Base-by-base conservation (phyloP, 30 jellyfish, hydroid and myxozoan genomes). In the Hydractinia symbiolongicarpus region DNA sequence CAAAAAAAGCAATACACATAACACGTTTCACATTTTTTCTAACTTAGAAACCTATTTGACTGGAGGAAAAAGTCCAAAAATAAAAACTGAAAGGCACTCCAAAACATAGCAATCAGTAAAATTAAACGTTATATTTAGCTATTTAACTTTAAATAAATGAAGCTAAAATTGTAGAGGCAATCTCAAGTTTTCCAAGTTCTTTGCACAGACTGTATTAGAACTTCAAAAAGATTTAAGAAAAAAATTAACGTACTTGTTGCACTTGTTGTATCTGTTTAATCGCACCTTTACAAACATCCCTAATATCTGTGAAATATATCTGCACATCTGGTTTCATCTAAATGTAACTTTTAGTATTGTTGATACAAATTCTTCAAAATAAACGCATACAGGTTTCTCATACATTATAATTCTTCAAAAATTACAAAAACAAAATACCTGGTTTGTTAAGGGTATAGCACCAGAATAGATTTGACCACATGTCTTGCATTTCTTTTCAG, bases 261-360 rank as follows among this genome's bases (percentile, higher is more conserved):
- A 77, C 89, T 54, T 81, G 89, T 50, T 68, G 86, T 21, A 72
- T 50, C 44, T 81, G 88, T 62, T 53, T 67, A 40, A 71, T 81
- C 5, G 87, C 87, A 40, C 40, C 72, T 62, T 72, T 81, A 61
- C 86, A 72, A 44, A 81, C 54, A 69, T 81, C 89, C 72, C 55
- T 81, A 9, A 72, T 62, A 50, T 81, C 89, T 4, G 87, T 81
- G 51, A 81, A 81, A 68, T 68, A 81, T 19, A 81, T 50, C 66
- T 81, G 86, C 20, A 81, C 89, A 68, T 81, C 89, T 40, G 89
- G 88, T 19, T 81, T 81, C 89, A 81, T 68, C 89, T 81, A 58
- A 58, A 13, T 58, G 69, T 16, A 11, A 13, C 69, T 58, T 16
- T 58, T 58, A 58, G 19, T 58, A 58, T 58, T 58, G 17, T 30